Conservation (phyloP, 1,140 invertebrate genomes). For the Megalopta genalis region DNA sequence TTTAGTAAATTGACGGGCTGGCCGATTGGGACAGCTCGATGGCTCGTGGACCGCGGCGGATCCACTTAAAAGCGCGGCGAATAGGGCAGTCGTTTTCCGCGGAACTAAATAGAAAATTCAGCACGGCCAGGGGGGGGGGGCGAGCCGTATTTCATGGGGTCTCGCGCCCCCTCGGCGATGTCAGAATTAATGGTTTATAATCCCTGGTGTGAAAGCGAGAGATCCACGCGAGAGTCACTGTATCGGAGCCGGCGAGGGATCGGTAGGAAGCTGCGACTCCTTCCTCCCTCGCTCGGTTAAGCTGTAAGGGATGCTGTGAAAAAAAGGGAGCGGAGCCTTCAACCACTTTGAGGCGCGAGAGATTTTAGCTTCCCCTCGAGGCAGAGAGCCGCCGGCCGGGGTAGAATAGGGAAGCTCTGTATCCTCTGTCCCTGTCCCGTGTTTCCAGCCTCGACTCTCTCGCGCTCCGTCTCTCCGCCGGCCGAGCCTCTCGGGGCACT, state of each 20-base stretch:
- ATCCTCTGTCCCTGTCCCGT: slow-evolving; percentile 61
- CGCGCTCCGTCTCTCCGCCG: slow-evolving; percentile 50
- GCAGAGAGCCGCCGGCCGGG: slow-evolving; percentile 45
- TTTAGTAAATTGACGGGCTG: slow-evolving; percentile 35
- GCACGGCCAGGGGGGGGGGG: slow-evolving; percentile 13
- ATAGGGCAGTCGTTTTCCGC: neutral
- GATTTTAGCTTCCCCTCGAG: slow-evolving; percentile 78
- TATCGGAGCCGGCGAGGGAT: slow-evolving; percentile 64
- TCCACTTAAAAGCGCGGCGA: no score
- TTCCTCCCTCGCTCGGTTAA: slow-evolving; percentile 69
- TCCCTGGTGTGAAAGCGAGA: slow-evolving; percentile 78
- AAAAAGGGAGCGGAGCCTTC: slow-evolving; percentile 78
- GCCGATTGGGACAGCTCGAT: neutral
- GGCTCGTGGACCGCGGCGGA: slow-evolving; percentile 16
- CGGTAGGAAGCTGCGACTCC: slow-evolving; percentile 57
- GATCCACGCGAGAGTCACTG: slow-evolving; percentile 72
- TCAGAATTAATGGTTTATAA: slow-evolving; percentile 79
- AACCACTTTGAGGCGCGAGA: slow-evolving; percentile 79
- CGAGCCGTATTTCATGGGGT: slow-evolving; percentile 13
- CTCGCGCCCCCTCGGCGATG: slow-evolving; percentile 58
- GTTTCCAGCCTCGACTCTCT: slow-evolving; percentile 23
- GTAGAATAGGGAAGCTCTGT: slow-evolving; percentile 41
- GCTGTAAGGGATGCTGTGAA: slow-evolving; percentile 79
- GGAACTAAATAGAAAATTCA: slow-evolving; percentile 44
- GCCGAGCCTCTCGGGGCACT: slow-evolving; percentile 63